Evolutionary conservation across 2,888 invertebrate species (phyloP).

Genomic region (Noctua janthina): DNA sequence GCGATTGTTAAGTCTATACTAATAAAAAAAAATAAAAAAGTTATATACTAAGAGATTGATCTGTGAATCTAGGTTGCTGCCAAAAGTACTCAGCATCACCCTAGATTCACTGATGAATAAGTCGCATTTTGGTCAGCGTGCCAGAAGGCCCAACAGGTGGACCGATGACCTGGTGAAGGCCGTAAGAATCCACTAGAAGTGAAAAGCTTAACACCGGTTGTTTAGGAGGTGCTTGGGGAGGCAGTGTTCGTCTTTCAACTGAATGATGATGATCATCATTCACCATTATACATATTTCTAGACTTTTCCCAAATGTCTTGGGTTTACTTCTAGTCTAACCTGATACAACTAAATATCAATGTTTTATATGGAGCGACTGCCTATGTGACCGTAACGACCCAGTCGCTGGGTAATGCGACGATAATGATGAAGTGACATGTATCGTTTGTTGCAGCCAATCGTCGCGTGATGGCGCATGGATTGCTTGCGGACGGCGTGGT

Average conservation of each 20-base stretch:
- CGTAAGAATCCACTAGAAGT: background rate
- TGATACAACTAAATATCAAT: background rate
- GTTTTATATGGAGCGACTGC: background rate
- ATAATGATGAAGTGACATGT: background rate
- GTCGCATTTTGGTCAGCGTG: background rate
- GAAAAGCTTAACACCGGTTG: too few species aligned
- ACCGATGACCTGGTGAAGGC: too few species aligned
- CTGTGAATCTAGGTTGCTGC: background rate
- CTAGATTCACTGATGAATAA: background rate
- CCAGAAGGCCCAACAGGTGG: background rate
- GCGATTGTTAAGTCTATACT: background rate
- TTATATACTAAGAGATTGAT: background rate
- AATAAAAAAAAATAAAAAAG: background rate
- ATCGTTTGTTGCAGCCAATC: constrained; percentile 72
- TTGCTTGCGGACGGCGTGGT: constrained; percentile 85
- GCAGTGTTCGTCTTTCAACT: background rate
- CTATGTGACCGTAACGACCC: background rate
- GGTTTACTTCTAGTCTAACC: too few species aligned
- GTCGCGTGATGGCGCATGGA: constrained; percentile 90
- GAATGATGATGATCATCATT: too few species aligned
- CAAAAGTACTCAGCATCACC: background rate
- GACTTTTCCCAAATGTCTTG: background rate
- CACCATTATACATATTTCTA: background rate
- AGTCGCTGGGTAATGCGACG: background rate
- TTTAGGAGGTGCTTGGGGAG: background rate